These are phyloP conservation scores for Cyclura pinguis DNA, from an alignment of 2,797 vertebrate genomes.

Conservation along the genomic window DNA sequence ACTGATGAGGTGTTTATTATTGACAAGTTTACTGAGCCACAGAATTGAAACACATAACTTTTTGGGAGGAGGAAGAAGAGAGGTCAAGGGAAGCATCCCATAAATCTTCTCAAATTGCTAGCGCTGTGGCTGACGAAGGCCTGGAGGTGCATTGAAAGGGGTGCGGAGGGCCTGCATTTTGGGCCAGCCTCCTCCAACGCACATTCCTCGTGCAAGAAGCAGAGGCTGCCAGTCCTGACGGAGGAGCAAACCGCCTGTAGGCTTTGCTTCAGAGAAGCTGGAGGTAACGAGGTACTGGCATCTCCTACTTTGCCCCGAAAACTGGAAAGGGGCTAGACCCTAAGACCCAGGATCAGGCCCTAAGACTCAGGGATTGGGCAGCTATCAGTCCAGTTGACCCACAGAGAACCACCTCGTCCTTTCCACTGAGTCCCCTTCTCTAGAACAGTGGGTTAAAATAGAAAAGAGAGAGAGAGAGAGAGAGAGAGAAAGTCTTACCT, in stretches of 20 bases:
- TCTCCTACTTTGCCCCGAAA: too few species aligned
- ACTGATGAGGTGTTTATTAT: slow-evolving; percentile 2
- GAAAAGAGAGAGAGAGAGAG: neutral
- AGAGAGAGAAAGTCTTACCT: neutral
- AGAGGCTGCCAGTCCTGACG: neutral
- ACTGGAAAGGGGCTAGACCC: neutral
- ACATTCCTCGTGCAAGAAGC: neutral
- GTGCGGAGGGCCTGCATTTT: neutral
- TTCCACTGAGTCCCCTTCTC: neutral
- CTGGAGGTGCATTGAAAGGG: neutral
- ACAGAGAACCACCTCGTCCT: neutral
- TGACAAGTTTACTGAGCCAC: slow-evolving; percentile 4
- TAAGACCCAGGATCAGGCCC: too few species aligned
- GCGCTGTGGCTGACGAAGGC: neutral
- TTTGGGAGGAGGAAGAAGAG: neutral
- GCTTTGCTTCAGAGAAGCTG: too few species aligned
- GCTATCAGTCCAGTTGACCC: rapidly evolving
- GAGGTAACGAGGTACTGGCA: too few species aligned
- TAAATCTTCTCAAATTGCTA: neutral
- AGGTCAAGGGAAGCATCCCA: neutral
- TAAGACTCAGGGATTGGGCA: neutral
- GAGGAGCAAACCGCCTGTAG: too few species aligned
- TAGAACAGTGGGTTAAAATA: neutral
- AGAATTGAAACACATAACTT: neutral
- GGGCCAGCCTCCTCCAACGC: neutral